Evolutionary conservation across 2,888 invertebrate species (phyloP).

Genomic region (Cryptops parisi): DNA sequence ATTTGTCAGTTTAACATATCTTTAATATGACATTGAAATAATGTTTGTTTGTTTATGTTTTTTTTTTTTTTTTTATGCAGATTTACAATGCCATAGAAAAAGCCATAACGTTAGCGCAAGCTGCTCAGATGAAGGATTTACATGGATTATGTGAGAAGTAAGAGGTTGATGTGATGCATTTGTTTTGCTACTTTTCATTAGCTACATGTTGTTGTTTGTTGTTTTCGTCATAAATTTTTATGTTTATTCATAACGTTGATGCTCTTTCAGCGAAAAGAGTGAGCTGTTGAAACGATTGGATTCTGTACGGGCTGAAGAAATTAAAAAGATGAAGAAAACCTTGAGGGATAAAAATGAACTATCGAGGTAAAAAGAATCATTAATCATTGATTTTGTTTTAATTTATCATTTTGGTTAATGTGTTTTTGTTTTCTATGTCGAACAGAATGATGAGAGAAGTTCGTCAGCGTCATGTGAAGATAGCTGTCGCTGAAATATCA

Average conservation of each 20-base stretch:
- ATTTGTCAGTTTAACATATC: not conserved
- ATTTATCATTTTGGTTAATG: constrained; percentile 6
- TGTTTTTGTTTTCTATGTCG: constrained; percentile 10
- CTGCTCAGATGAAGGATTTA: constrained; percentile 62
- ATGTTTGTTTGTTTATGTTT: not conserved
- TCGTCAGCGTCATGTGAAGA: constrained; percentile 37
- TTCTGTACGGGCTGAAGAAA: constrained; percentile 68
- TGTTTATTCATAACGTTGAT: not conserved
- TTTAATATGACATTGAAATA: not conserved
- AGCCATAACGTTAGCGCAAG: constrained; percentile 59
- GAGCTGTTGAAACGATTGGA: constrained; percentile 56
- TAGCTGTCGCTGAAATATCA: constrained; percentile 17
- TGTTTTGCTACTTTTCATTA: not conserved
- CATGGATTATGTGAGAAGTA: constrained; percentile 51
- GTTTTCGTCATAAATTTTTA: too few relatives aligned
- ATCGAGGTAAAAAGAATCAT: constrained; percentile 36
- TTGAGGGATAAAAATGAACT: constrained; percentile 81
- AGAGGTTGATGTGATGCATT: constrained; percentile 24
- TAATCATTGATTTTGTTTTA: not conserved
- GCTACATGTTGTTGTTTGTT: not conserved
- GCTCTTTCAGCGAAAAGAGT: constrained; percentile 27
- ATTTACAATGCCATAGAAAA: constrained; percentile 49
- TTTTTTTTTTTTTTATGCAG: constrained; percentile 20
- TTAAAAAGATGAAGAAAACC: constrained; percentile 68
- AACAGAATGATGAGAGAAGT: constrained; percentile 68